phyloP scores from a whole-genome alignment of 2,113 vertebrate species.

The Burhinus oedicnemus region DNA sequence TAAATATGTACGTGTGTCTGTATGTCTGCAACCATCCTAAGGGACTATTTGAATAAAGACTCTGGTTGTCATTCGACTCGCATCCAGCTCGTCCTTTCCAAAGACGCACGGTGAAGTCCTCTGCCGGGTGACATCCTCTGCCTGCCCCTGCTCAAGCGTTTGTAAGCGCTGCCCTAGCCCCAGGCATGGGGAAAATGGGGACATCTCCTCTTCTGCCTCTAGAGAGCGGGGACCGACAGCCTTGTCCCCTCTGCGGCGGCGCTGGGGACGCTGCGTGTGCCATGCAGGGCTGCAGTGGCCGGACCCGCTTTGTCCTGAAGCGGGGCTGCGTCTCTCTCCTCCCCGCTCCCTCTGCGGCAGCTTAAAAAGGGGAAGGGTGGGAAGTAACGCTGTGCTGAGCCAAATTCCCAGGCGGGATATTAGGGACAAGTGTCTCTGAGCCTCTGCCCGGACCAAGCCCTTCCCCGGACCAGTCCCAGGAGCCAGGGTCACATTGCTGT shows the following conservation, averaged over 20 bases:
- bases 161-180: not conserved
- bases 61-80: constrained; percentile 66
- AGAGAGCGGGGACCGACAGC: not conserved
- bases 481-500: rapidly evolving
- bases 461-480: not conserved
- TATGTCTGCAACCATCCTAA: constrained; percentile 76
- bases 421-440: not conserved
- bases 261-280: rapidly evolving
- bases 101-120: not conserved
- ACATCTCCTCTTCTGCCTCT: not conserved
- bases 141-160: not conserved
- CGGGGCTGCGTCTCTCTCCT: not conserved
- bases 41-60: constrained; percentile 81
- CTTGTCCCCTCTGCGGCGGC: rapidly evolving
- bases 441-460: not conserved
- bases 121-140: not conserved
- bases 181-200: rapidly evolving
- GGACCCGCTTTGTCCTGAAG: not conserved
- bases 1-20: constrained; percentile 82
- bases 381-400: not conserved
- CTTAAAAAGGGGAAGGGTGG: not conserved
- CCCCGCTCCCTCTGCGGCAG: not conserved
- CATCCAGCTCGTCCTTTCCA: constrained; percentile 55
- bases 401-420: rapidly evolving
- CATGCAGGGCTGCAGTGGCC: rapidly evolving